Base-by-base conservation (phyloP, 2,888 invertebrate genomes). In the Pyrocoelia pectoralis region DNA sequence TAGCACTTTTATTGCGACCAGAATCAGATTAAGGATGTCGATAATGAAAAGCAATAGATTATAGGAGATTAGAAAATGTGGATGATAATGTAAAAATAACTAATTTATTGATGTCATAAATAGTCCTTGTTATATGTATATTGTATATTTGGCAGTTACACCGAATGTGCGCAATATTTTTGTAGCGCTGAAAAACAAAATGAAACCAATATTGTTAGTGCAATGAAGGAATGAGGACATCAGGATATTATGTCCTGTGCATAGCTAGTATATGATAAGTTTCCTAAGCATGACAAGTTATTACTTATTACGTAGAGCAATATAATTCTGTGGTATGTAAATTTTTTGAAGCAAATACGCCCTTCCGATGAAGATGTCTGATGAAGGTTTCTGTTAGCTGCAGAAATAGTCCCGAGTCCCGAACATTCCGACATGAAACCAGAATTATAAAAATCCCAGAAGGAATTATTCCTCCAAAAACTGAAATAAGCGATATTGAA, bases 301-400 rank as follows among this genome's bases (percentile, higher is more conserved):
- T 33, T 18, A 49, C 9, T 55, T 54, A 24, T 33, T 18, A 49
- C 9, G 61, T 48, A 2, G 50, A 55, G 38, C 28, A 17, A 10
- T 61, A 61, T 24, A 61, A 61, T 40, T 9, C 49, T 0, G 24
- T 56, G 8, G 53, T 61, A n/a, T 18, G 43, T 13, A 61, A 61
- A 49, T 61, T 55, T 55, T 12, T 49, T 2, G 61, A 54, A 19
- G 61, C n/a, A n/a, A n/a, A n/a, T n/a, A n/a, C n/a, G n/a, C n/a
- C n/a, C n/a, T n/a, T n/a, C n/a, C n/a, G n/a, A n/a, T n/a, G n/a
- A n/a, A n/a, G n/a, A n/a, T n/a, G n/a, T n/a, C n/a, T n/a, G n/a
- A n/a, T n/a, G n/a, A n/a, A n/a, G n/a, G n/a, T n/a, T n/a, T n/a
- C n/a, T n/a, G n/a, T n/a, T n/a, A n/a, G n/a, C n/a, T n/a, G n/a